Percentiles rank a stretch among this genome's conserved stretches.
Evolutionary conservation across 1,140 invertebrate genomes (phyloP).

Genomic region (Drosophila bifasciata): DNA sequence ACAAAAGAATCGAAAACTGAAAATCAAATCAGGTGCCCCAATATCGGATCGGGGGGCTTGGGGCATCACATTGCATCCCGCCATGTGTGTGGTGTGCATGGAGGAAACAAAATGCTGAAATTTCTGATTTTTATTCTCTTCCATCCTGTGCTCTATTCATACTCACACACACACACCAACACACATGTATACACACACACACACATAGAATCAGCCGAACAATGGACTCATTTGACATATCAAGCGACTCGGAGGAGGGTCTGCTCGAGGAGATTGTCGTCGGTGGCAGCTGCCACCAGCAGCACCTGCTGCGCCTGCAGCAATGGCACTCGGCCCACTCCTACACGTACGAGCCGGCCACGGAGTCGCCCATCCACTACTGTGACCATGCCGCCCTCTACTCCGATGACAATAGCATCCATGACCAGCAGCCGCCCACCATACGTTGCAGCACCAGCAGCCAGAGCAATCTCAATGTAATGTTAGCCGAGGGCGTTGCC

Average conservation of each 20-base stretch:
- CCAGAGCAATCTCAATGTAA: slow-evolving; percentile 74
- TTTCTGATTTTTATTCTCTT: slow-evolving; percentile 47
- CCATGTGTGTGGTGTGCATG: too few species aligned
- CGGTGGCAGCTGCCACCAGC: slow-evolving; percentile 61
- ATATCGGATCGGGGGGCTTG: slow-evolving; percentile 6
- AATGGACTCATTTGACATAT: slow-evolving; percentile 84
- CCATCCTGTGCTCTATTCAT: slow-evolving; percentile 1
- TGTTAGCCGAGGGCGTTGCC: slow-evolving; percentile 45
- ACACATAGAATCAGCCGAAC: slow-evolving; percentile 74
- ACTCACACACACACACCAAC: neutral
- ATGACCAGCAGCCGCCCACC: slow-evolving; percentile 53
- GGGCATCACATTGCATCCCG: too few species aligned
- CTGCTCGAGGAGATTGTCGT: slow-evolving; percentile 83
- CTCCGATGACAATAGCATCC: slow-evolving; percentile 72
- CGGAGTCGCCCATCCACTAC: slow-evolving; percentile 78
- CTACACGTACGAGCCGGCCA: slow-evolving; percentile 52
- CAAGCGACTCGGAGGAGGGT: slow-evolving; percentile 83
- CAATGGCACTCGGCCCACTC: slow-evolving; percentile 60
- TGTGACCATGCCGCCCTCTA: slow-evolving; percentile 73
- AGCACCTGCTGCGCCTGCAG: slow-evolving; percentile 62
- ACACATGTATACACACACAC: slow-evolving; percentile 4
- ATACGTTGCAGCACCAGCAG: slow-evolving; percentile 77
- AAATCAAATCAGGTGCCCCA: slow-evolving; percentile 37
- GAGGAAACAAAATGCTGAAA: slow-evolving; percentile 18
- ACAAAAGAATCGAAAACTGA: slow-evolving; percentile 25